Percentiles rank a stretch among this genome's conserved stretches.
Conservation (phyloP, 2,888 invertebrate genomes). For the Phaonia tiefii region DNA sequence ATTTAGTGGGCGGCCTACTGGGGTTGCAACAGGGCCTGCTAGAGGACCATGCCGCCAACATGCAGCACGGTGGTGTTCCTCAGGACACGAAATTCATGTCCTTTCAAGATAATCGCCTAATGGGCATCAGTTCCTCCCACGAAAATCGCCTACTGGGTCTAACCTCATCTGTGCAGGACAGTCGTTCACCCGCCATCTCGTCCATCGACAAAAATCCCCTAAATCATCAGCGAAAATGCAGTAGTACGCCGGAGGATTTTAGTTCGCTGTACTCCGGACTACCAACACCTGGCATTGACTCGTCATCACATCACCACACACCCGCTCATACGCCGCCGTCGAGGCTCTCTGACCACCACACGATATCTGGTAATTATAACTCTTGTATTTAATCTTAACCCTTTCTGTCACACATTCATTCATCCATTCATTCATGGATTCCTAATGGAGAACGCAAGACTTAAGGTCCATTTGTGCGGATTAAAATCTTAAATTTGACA, state of each 20-base stretch:
- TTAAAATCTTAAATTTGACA: conserved; percentile 6
- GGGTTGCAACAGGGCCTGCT: conserved; percentile 89
- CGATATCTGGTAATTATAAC: conserved; percentile 83
- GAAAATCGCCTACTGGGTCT: conserved; percentile 80
- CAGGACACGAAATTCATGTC: conserved; percentile 81
- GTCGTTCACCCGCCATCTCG: conserved; percentile 81
- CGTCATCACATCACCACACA: conserved; percentile 83
- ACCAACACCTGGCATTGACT: conserved; percentile 81
- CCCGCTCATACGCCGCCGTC: conserved; percentile 88
- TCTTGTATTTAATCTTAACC: conserved; percentile 41
- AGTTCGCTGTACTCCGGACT: conserved; percentile 89
- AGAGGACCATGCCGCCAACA: conserved; percentile 87
- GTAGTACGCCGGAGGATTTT: conserved; percentile 94
- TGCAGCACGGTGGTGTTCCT: conserved; percentile 78
- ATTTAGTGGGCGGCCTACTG: conserved; percentile 88
- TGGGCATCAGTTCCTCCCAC: conserved; percentile 79
- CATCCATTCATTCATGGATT: conserved; percentile 13
- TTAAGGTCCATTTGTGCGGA: conserved; percentile 24
- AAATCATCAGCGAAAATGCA: conserved; percentile 85
- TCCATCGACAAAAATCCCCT: conserved; percentile 82
- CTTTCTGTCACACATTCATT: conserved; percentile 56
- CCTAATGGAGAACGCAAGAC: not conserved
- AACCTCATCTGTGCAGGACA: conserved; percentile 82
- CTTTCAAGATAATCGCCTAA: conserved; percentile 81
- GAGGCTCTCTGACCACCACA: conserved; percentile 83